These are phyloP conservation scores for Zapornia atra DNA, from an alignment of 2,113 vertebrate genomes.

Conservation along the genomic window DNA sequence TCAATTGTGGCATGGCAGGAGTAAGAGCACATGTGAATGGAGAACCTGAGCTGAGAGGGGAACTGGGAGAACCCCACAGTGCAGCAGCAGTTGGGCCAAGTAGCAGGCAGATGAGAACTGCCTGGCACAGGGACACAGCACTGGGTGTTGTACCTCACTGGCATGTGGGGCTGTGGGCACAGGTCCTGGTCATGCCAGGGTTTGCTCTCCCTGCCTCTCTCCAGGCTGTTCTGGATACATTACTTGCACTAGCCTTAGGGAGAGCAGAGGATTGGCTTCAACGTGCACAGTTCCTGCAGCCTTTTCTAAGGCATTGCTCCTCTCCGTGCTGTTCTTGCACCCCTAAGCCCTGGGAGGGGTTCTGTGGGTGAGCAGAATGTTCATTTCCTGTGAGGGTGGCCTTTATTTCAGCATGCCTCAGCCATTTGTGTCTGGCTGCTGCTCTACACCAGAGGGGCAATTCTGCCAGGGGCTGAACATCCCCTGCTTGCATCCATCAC, in stretches of 20 bases:
- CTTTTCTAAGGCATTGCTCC: not conserved
- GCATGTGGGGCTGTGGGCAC: rapidly evolving
- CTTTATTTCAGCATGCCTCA: not conserved
- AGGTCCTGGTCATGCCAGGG: rapidly evolving
- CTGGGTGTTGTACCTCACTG: not conserved
- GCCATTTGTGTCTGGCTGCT: not conserved
- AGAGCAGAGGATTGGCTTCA: not conserved
- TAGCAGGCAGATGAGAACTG: not conserved
- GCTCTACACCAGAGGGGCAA: not conserved
- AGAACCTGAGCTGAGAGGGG: not conserved
- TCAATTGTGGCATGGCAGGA: not conserved
- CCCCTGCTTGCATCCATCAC: not conserved
- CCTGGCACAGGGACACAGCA: rapidly evolving
- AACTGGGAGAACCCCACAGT: not conserved
- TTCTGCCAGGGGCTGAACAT: not conserved
- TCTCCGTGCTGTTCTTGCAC: not conserved
- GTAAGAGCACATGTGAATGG: not conserved
- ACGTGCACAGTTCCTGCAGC: not conserved
- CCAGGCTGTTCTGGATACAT: not conserved
- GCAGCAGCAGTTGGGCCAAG: not conserved
- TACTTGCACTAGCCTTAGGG: not conserved
- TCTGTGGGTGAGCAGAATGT: not conserved
- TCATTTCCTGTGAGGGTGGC: not conserved
- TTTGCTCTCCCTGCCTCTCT: not conserved
- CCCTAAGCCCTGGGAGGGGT: not conserved